Percentiles rank a stretch among this genome's conserved stretches.
Evolutionary conservation across 1,140 invertebrate genomes (phyloP).

Genomic region (Drosophila ogumai): DNA sequence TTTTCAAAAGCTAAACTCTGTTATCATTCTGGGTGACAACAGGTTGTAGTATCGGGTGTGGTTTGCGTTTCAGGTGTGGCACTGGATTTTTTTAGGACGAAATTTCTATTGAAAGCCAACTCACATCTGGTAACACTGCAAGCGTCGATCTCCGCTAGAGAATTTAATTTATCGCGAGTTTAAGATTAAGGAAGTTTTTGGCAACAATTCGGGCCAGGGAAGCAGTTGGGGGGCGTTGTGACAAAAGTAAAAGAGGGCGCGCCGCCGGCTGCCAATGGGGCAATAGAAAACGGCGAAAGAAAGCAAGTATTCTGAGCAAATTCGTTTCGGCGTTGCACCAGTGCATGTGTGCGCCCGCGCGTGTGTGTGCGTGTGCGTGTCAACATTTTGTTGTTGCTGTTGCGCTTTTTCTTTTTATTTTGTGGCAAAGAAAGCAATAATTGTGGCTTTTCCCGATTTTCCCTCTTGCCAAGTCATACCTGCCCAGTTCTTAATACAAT

Average conservation of each 20-base stretch:
- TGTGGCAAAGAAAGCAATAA: neutral
- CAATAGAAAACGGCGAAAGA: constrained; percentile 4
- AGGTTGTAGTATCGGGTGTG: no score
- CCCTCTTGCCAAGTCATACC: neutral
- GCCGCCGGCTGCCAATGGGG: constrained; percentile 9
- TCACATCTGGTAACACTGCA: no score
- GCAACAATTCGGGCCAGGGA: neutral
- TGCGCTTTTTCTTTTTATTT: neutral
- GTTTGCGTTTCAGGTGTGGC: no score
- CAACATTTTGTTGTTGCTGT: constrained; percentile 2
- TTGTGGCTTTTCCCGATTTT: neutral
- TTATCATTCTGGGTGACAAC: no score
- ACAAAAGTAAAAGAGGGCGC: neutral
- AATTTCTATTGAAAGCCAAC: no score
- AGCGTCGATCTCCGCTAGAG: no score
- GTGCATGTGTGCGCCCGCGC: neutral
- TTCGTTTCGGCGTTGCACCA: constrained; percentile 1
- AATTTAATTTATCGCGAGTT: neutral
- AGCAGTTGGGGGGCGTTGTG: neutral
- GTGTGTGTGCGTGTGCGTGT: constrained; percentile 6
- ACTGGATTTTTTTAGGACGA: no score
- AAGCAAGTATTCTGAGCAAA: constrained; percentile 2
- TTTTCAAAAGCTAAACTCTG: no score
- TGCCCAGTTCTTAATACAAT: neutral
- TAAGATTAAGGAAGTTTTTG: neutral